These are phyloP conservation scores for Neodiprion lecontei DNA, from an alignment of 1,140 invertebrate genomes.

Conservation along the genomic window DNA sequence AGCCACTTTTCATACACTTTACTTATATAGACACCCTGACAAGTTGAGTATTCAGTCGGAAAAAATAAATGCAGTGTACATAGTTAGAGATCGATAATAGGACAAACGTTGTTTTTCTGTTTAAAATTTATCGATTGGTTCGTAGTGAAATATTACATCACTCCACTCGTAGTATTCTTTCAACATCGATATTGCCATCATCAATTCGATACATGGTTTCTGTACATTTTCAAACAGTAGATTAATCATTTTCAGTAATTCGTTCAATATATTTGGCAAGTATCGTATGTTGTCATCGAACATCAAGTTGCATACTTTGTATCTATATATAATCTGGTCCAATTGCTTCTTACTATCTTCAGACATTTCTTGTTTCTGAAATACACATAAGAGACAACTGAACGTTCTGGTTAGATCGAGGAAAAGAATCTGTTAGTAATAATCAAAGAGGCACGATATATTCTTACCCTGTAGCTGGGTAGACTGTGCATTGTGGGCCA, in stretches of 20 bases:
- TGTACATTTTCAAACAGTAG: not conserved
- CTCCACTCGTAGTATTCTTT: not conserved
- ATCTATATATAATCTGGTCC: not conserved
- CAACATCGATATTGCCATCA: not conserved
- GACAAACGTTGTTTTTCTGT: not conserved
- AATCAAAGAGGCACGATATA: not conserved
- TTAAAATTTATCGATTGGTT: not conserved
- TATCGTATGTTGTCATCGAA: not conserved
- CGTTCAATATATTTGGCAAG: not conserved
- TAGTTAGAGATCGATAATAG: not conserved
- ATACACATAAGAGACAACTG: not conserved
- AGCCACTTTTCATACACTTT: not conserved
- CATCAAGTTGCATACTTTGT: not conserved
- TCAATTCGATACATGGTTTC: not conserved
- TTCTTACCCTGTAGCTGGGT: constrained; percentile 24
- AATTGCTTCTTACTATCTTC: not conserved
- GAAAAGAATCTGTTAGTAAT: not conserved
- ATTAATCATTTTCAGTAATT: not conserved
- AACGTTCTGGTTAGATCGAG: not conserved
- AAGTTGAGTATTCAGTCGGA: not conserved
- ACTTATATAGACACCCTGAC: not conserved
- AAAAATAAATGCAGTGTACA: too few relatives aligned
- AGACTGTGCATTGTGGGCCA: constrained; percentile 35
- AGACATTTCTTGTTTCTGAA: not conserved
- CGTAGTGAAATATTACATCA: not conserved